Evolutionary conservation across 2,797 vertebrate species (phyloP).

Genomic region (Hyperoplus lanceolatus): DNA sequence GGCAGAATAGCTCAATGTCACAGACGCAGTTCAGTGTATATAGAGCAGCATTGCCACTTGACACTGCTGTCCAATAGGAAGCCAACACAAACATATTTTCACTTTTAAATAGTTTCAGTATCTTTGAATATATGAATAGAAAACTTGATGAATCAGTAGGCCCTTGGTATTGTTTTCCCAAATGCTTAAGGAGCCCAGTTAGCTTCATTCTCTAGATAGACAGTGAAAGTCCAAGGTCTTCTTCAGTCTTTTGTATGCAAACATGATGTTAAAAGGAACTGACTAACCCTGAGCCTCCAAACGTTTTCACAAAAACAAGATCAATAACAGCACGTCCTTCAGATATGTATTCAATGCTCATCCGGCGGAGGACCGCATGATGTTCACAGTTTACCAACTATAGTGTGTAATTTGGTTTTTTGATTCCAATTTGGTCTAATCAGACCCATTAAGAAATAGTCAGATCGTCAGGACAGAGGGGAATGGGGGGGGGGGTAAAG

Average conservation of each 20-base stretch:
- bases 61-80: background rate
- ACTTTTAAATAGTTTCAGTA: too few relatives aligned
- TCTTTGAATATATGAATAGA: slow-evolving; percentile 10
- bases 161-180: background rate
- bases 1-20: background rate
- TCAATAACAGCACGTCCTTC: slow-evolving; percentile 45
- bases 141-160: slow-evolving; percentile 40
- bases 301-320: slow-evolving; percentile 15
- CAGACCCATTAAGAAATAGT: slow-evolving; percentile 49
- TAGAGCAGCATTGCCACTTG: too few relatives aligned
- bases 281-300: too few relatives aligned
- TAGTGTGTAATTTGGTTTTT: slow-evolving; percentile 30
- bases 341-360: slow-evolving; percentile 23
- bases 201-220: slow-evolving; percentile 17
- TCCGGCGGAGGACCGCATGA: slow-evolving; percentile 12
- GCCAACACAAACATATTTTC: background rate
- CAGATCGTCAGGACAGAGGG: slow-evolving; percentile 44
- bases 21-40: too few relatives aligned
- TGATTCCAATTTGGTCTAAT: slow-evolving; percentile 58
- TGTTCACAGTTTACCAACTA: slow-evolving; percentile 50
- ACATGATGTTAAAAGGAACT: slow-evolving; percentile 9
- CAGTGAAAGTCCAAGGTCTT: slow-evolving; percentile 15
- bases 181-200: slow-evolving; percentile 4
- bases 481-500: slow-evolving; percentile 2
- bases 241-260: slow-evolving; percentile 21